Evolutionary conservation across 2,797 vertebrate species (phyloP).

Genomic region (Furcifer pardalis): DNA sequence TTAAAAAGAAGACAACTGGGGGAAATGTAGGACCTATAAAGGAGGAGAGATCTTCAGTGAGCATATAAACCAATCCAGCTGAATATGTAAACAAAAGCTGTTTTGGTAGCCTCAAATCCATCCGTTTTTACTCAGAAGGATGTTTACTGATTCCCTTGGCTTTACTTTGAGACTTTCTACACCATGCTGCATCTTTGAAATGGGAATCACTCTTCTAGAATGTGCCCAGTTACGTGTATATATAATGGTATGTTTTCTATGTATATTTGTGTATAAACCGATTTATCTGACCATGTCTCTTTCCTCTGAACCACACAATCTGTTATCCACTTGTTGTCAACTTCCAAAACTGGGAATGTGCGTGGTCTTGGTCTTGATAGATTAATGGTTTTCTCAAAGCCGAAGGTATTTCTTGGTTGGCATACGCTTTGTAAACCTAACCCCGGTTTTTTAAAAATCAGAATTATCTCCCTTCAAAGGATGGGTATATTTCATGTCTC

Average conservation of each 20-base stretch:
- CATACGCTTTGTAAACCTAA: background rate
- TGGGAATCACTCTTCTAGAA: background rate
- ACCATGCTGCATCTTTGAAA: background rate
- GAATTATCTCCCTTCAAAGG: background rate
- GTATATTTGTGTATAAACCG: no score
- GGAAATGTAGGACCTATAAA: no score
- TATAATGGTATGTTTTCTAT: background rate
- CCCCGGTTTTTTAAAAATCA: no score
- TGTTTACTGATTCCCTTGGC: no score
- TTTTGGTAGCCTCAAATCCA: background rate
- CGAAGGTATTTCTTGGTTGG: background rate
- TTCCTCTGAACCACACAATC: background rate
- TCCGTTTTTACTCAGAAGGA: background rate
- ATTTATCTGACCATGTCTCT: background rate
- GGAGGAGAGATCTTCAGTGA: no score
- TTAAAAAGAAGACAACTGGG: background rate
- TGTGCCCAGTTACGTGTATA: no score
- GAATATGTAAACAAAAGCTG: no score
- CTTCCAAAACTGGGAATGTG: background rate
- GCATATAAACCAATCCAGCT: background rate
- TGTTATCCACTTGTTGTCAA: rapidly evolving
- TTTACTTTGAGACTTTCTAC: no score
- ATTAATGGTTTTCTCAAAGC: background rate
- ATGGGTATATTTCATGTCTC: no score
- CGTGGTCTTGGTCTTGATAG: background rate